These are phyloP conservation scores for Sakesphorus luctuosus DNA, from an alignment of 2,113 vertebrate species.

Conservation along the genomic window DNA sequence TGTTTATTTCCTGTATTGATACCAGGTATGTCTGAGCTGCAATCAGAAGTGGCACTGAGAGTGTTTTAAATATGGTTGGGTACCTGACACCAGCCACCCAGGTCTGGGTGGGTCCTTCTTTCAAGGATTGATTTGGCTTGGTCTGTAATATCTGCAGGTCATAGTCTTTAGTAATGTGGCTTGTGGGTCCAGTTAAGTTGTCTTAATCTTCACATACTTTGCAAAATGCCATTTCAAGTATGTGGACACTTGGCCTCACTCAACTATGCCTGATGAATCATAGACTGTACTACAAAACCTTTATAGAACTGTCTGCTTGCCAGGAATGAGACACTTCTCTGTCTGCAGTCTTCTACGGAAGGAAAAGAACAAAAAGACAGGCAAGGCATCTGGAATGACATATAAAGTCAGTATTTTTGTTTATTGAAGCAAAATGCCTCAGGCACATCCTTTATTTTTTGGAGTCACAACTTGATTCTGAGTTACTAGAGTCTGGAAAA, in stretches of 20 bases:
- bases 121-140: not conserved
- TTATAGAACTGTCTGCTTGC: not conserved
- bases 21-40: fast-evolving
- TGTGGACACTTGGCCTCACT: not conserved
- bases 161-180: not conserved
- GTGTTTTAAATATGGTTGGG: not conserved
- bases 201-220: not conserved
- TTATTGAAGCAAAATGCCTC: not conserved
- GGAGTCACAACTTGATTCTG: not conserved
- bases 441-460: not conserved
- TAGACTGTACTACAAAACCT: not conserved
- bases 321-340: not conserved
- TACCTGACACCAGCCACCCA: not conserved
- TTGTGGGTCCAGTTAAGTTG: not conserved
- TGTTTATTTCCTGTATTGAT: not conserved
- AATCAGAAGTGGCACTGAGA: not conserved
- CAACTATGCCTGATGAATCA: not conserved
- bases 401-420: not conserved
- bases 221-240: not conserved
- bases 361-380: not conserved
- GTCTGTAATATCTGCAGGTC: not conserved
- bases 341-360: not conserved
- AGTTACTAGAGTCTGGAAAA: not conserved
- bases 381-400: not conserved
- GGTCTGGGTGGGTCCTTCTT: not conserved